Base-by-base conservation (phyloP, 2,113 vertebrate genomes). In the Channa argus region DNA sequence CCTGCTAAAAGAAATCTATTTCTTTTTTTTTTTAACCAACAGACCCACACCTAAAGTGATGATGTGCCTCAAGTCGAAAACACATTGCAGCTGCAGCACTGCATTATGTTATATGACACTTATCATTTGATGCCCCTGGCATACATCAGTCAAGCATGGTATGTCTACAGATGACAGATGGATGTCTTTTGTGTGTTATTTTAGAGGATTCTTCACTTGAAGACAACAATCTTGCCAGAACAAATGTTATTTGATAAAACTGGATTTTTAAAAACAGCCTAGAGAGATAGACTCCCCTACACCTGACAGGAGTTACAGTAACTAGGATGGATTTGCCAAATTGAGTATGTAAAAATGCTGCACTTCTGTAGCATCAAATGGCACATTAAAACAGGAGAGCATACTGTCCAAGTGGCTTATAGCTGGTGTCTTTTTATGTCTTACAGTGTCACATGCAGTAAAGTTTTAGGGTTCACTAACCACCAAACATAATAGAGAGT, bases 11-110 rank as follows among this genome's bases (percentile, higher is more conserved):
- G 10, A 43, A 71, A 51, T 39, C 3, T 58, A n/a, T 24, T 24
- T 1, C 1, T 24, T 24, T 24, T 24, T 24, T 41, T 43, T 5
- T 10, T 83, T 61, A 45, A 38, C 5, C 49, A 58, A 15, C 52
- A 67, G 50, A 77, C 54, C 78, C 61, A 41, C 49, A 66, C 65
- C 46, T 15, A 34, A 84, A 69, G 34, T 49, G 53, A 64, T 64
- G 52, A 60, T 61, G 13, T 47, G 61, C 37, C 36, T 55, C n/a
- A 59, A 34, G 44, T 47, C 39, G 15, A 37, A 66, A 71, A 66
- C 43, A 34, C 49, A 51, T 43, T 63, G 4, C 13, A 37, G 2
- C 37, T 45, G 24, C 43, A 43, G 13, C 1, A 3, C 15, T 24
- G 11, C 67, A 53, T 38, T 37, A 51, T 45, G 51, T 64, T 46